These are phyloP conservation scores for Catagonus wagneri DNA, from an alignment of 2,113 vertebrate genomes.

Conservation along the genomic window DNA sequence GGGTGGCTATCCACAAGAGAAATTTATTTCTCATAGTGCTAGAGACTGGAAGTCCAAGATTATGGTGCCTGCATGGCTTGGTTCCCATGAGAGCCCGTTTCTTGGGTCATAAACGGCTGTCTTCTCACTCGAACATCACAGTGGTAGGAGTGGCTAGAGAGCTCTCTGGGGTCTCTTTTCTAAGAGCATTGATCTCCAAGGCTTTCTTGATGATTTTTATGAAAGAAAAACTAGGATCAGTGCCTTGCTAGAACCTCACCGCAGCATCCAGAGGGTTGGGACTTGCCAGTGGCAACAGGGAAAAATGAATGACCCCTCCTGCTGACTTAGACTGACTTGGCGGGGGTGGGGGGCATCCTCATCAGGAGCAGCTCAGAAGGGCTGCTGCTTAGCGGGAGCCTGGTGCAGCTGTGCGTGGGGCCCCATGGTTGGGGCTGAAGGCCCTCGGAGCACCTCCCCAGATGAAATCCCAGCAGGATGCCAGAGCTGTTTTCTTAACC, in stretches of 20 bases:
- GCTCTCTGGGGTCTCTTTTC: not conserved
- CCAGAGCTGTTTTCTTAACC: constrained; percentile 91
- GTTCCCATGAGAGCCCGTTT: not conserved
- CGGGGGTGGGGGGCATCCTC: too few relatives aligned
- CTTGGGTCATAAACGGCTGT: not conserved
- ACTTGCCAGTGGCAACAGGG: accelerated
- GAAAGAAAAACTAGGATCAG: not conserved
- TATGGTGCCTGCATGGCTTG: accelerated
- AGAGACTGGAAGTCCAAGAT: not conserved
- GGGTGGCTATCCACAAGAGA: not conserved
- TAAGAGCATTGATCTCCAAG: not conserved
- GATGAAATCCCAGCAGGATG: constrained; percentile 86
- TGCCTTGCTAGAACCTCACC: not conserved
- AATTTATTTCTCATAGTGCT: not conserved
- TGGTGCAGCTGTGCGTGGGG: constrained; percentile 37
- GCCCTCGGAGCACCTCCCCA: constrained; percentile 79
- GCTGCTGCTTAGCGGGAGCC: constrained; percentile 53
- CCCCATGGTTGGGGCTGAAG: constrained; percentile 48
- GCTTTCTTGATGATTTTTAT: not conserved
- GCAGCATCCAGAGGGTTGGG: not conserved
- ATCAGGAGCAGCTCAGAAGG: constrained; percentile 19
- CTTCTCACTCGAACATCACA: not conserved
- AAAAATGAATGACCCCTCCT: not conserved
- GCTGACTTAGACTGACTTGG: not conserved
- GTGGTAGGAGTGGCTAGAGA: not conserved